phyloP scores from a whole-genome alignment of 2,888 invertebrate genomes.

The Archaeoteleia sp. region DNA sequence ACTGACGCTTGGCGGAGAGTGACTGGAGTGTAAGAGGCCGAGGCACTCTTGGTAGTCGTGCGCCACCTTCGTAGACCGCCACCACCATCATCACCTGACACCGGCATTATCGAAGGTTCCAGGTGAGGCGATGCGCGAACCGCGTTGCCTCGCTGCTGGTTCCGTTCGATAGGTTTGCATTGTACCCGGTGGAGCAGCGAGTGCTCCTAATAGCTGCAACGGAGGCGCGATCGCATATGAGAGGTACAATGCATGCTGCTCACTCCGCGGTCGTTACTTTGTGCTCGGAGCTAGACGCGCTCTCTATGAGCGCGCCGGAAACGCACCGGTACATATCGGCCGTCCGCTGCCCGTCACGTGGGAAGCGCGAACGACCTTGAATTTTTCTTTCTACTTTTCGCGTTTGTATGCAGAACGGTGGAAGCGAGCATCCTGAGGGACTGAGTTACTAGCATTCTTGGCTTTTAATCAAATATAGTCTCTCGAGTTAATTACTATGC shows the following conservation, averaged over 20 bases:
- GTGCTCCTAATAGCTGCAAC: slow-evolving; percentile 52
- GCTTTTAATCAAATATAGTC: too few relatives aligned
- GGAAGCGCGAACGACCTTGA: slow-evolving; percentile 72
- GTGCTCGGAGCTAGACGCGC: slow-evolving; percentile 19
- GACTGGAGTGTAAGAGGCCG: slow-evolving; percentile 70
- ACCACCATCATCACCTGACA: slow-evolving; percentile 53
- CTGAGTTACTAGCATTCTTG: too few relatives aligned
- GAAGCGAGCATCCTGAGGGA: background rate
- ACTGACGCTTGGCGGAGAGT: slow-evolving; percentile 72
- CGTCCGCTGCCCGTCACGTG: slow-evolving; percentile 50
- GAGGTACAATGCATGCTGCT: slow-evolving; percentile 1
- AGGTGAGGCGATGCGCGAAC: slow-evolving; percentile 44
- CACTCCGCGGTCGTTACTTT: slow-evolving; percentile 1
- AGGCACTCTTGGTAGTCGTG: slow-evolving; percentile 58
- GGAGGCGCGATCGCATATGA: slow-evolving; percentile 54
- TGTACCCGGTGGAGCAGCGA: slow-evolving; percentile 56
- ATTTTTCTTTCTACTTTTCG: slow-evolving; percentile 55
- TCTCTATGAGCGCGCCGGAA: slow-evolving; percentile 43
- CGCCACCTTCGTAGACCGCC: slow-evolving; percentile 51
- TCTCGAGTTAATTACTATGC: too few relatives aligned
- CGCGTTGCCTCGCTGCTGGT: slow-evolving; percentile 39
- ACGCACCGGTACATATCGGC: slow-evolving; percentile 38
- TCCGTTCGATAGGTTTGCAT: slow-evolving; percentile 56
- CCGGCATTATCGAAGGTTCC: slow-evolving; percentile 49
- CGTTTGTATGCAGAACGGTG: slow-evolving; percentile 34